Conservation (phyloP, 2,113 vertebrate species). For the Toxotes jaculatrix region DNA sequence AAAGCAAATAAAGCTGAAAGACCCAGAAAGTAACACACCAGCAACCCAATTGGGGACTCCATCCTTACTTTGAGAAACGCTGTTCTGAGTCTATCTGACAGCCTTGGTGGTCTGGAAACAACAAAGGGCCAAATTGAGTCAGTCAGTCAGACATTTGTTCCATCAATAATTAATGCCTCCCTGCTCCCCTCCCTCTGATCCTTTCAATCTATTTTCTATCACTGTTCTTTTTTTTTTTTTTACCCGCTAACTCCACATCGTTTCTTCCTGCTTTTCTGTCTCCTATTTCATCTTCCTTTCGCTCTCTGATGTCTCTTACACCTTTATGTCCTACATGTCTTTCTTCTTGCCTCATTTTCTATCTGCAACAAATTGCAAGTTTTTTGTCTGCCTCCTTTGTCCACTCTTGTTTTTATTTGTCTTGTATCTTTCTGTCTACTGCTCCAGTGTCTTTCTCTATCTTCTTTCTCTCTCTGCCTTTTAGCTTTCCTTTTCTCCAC, state of each 20-base stretch:
- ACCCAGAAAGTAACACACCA: background rate
- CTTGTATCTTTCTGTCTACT: conserved; percentile 4
- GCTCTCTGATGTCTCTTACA: conserved; percentile 34
- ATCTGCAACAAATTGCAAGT: background rate
- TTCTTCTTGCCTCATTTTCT: conserved; percentile 4
- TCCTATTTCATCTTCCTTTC: conserved; percentile 28
- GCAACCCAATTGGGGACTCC: background rate
- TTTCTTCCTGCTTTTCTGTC: conserved; percentile 19
- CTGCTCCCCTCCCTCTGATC: conserved; percentile 70
- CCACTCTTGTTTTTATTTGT: conserved; percentile 15
- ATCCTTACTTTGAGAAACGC: conserved; percentile 42
- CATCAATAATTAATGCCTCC: conserved; percentile 80
- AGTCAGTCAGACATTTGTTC: conserved; percentile 82
- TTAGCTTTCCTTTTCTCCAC: conserved; percentile 5
- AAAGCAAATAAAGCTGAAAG: background rate
- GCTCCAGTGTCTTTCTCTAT: background rate
- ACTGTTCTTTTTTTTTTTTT: conserved; percentile 24
- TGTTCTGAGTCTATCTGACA: conserved; percentile 65
- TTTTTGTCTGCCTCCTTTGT: conserved; percentile 1
- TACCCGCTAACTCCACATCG: conserved; percentile 35
- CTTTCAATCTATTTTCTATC: conserved; percentile 73
- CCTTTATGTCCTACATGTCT: conserved; percentile 5
- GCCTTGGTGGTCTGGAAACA: conserved; percentile 76
- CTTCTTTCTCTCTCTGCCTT: background rate
- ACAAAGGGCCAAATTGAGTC: conserved; percentile 80